phyloP scores from a whole-genome alignment of 2,888 invertebrate genomes.

The Notodonta dromedarius region DNA sequence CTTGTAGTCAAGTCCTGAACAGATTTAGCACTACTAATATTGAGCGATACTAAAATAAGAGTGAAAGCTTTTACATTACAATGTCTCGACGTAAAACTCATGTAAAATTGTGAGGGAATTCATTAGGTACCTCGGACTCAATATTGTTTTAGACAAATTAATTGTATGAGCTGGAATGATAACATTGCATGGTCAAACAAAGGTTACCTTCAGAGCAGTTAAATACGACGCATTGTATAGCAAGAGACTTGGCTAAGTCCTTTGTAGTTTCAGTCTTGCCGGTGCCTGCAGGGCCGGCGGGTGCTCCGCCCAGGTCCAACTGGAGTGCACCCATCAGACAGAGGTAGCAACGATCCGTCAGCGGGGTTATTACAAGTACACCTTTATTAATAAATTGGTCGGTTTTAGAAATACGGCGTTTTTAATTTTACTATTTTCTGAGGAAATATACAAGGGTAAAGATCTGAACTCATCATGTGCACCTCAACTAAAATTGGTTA shows the following conservation, averaged over 20 bases:
- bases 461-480: too few species aligned
- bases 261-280: conserved; percentile 97
- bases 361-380: conserved; percentile 94
- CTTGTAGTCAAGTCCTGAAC: conserved; percentile 84
- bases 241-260: conserved; percentile 93
- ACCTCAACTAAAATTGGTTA: too few species aligned
- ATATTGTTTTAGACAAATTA: too few species aligned
- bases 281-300: conserved; percentile 93
- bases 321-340: conserved; percentile 96
- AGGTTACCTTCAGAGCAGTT: conserved; percentile 92
- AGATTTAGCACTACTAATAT: too few species aligned
- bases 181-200: not conserved
- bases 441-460: too few species aligned
- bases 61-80: too few species aligned
- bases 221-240: conserved; percentile 95
- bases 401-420: not conserved
- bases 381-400: conserved; percentile 54
- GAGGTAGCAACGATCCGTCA: conserved; percentile 94
- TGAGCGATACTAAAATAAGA: too few species aligned
- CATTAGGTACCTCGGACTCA: too few species aligned
- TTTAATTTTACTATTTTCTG: too few species aligned
- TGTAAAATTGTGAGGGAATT: too few species aligned
- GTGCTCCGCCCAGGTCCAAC: conserved; percentile 94
- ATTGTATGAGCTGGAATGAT: too few species aligned
- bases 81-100: too few species aligned